These are phyloP conservation scores for Paracanthobrama guichenoti DNA, from an alignment of 2,113 vertebrate species.

Conservation along the genomic window DNA sequence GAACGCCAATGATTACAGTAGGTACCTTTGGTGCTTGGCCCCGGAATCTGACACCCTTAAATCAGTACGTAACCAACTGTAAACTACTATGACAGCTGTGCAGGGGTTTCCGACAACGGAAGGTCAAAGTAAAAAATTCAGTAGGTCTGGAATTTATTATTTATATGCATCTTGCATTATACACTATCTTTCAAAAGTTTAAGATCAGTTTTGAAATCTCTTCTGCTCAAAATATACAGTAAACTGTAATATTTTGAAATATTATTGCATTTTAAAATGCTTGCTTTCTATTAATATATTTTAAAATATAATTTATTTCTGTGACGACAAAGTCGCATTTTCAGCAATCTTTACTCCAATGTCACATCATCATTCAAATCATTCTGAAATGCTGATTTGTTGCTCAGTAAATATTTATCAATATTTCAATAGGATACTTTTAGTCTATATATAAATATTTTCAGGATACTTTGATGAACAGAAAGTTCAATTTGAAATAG, in stretches of 20 bases:
- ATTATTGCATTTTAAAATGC: neutral
- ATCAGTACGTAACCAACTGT: neutral
- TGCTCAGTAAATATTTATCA: no score
- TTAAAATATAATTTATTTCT: no score
- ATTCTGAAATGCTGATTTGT: no score
- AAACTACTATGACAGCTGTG: conserved; percentile 17
- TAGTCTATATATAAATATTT: neutral
- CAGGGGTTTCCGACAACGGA: neutral
- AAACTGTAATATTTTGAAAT: neutral
- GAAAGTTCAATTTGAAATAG: no score
- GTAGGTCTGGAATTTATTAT: neutral
- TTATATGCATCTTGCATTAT: neutral
- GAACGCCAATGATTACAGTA: no score
- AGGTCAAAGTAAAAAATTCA: neutral
- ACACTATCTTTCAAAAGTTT: neutral
- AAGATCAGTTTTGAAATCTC: neutral
- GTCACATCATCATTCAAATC: no score
- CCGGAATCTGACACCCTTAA: neutral
- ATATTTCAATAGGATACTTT: no score
- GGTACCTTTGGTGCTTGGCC: no score
- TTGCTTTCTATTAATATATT: neutral
- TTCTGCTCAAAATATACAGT: neutral
- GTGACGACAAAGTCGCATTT: neutral
- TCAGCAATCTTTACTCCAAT: neutral
- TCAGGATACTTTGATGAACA: neutral